phyloP scores from a whole-genome alignment of 2,888 invertebrate species.

The Amorpha juglandis region DNA sequence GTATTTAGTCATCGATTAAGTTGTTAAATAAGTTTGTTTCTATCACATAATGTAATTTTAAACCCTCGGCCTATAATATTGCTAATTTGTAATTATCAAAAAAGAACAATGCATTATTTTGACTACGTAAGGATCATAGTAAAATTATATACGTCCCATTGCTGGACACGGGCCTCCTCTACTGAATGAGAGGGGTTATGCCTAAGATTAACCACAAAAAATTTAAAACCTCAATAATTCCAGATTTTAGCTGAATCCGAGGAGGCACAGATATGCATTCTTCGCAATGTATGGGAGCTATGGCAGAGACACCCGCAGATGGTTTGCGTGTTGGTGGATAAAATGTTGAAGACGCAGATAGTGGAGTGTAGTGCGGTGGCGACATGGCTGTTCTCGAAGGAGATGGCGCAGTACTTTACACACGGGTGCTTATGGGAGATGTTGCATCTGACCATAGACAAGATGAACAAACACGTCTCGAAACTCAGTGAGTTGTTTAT shows the following conservation, averaged over 20 bases:
- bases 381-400: conserved; percentile 97
- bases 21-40: no score
- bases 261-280: conserved; percentile 96
- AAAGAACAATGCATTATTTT: no score
- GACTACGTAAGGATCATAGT: no score
- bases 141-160: no score
- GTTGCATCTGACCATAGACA: conserved; percentile 96
- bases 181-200: no score
- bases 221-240: neutral
- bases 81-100: no score
- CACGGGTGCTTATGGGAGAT: conserved; percentile 98
- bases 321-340: conserved; percentile 98
- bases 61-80: no score
- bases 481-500: conserved; percentile 86
- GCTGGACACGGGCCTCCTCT: no score
- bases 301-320: conserved; percentile 99
- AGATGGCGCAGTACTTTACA: conserved; percentile 95
- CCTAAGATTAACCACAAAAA: neutral
- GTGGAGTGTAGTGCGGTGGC: conserved; percentile 98
- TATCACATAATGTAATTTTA: no score
- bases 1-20: no score
- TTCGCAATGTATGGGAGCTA: conserved; percentile 96
- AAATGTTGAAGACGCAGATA: conserved; percentile 98
- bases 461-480: conserved; percentile 97
- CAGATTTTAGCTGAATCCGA: conserved; percentile 96